Evolutionary conservation across 2,113 vertebrate genomes (phyloP).

Genomic region (Cricetomys ansorgei): DNA sequence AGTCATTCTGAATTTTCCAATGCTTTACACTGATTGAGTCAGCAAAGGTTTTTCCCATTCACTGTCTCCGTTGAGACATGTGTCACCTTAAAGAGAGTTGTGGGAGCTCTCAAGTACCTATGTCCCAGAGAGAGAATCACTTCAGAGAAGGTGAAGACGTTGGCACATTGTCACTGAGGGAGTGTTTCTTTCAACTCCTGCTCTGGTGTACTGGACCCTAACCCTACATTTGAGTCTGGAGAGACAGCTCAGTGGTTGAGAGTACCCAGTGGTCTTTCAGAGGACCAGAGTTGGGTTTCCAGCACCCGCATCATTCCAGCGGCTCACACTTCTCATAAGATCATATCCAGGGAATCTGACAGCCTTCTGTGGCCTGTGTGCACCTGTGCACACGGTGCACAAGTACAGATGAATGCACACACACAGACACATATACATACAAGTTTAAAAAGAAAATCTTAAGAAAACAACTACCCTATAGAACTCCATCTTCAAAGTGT

Average conservation of each 20-base stretch:
- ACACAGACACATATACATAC: background rate
- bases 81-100: background rate
- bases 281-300: background rate
- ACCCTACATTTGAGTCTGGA: background rate
- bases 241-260: background rate
- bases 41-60: background rate
- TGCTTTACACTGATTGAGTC: conserved; percentile 4
- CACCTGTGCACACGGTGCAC: background rate
- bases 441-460: background rate
- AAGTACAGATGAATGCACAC: background rate
- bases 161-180: background rate
- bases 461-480: background rate
- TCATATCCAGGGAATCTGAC: background rate
- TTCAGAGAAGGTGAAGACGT: background rate
- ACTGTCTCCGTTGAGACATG: background rate
- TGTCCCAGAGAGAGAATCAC: background rate
- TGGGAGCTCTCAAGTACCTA: background rate
- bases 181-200: background rate
- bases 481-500: background rate
- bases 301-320: background rate
- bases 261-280: background rate
- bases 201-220: background rate
- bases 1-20: conserved; percentile 27
- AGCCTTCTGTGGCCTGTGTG: background rate
- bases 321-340: background rate